Evolutionary conservation across 2,113 vertebrate genomes (phyloP), one percentile per base, ranked within the genome.

Genomic region (Todiramphus chloris): DNA sequence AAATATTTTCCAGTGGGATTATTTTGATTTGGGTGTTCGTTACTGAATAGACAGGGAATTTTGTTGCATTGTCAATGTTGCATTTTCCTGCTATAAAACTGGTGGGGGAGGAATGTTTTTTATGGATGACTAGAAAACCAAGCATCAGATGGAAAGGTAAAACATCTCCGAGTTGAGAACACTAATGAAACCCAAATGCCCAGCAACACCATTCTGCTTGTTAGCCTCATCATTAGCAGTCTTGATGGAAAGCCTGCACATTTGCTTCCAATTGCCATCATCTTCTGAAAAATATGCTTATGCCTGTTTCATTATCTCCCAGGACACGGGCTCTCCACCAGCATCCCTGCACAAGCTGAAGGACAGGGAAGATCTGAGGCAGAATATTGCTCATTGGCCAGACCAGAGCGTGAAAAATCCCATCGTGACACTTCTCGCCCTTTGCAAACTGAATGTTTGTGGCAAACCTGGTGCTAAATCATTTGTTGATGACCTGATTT

Each of bases 371-470:
- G 44, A 77, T 11, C 48, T 0, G 0, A 30, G 35, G 41, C 33
- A 94, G 31, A 64, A 39, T 4, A 24, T 13, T 27, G 24, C 48
- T 77, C 31, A 3, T 1, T 14, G 11, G 23, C 37, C 37, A 41
- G 11, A 50, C 15, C 0, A 1, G 25, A 39, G 12, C 0, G 0
- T 3, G 4, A 20, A 51, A 21, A 70, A 56, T 56, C 31, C 5
- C 14, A 41, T 15, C 17, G 4, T 3, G 2, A 18, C 9, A 37
- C 9, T 27, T 39, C 31, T 59, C 60, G 67, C 14, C 17, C 9
- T 60, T 35, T 24, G 25, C 50, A 76, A 60, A 63, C 23, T 16
- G 21, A 46, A 33, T 7, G 8, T 37, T 50, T 53, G 24, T 16
- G 43, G 51, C 27, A 84, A 90, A 59, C 16, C 14, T 41, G 35